Evolutionary conservation across 2,888 invertebrate genomes (phyloP).

Genomic region (Drosophila peninsularis): DNA sequence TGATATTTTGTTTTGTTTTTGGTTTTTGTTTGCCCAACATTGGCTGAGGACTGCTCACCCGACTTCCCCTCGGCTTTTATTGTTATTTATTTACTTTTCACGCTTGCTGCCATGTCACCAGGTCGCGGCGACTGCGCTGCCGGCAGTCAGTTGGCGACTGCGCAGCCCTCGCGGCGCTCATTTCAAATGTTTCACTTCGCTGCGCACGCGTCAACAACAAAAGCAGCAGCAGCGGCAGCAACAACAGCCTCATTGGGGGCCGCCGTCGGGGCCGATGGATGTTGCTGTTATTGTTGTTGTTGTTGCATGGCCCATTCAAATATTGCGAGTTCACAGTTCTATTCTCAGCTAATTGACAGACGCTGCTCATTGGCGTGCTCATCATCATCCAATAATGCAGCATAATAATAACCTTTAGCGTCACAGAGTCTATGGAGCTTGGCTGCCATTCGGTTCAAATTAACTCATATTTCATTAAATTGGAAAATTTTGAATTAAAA

Average conservation of each 20-base stretch:
- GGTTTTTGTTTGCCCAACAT: slow-evolving; percentile 62
- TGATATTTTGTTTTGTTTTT: slow-evolving; percentile 14
- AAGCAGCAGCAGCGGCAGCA: slow-evolving; percentile 21
- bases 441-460: neutral
- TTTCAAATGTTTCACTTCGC: slow-evolving; percentile 76
- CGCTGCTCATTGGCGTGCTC: slow-evolving; percentile 24
- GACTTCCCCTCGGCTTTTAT: slow-evolving; percentile 49
- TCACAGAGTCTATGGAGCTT: neutral
- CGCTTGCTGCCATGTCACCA: slow-evolving; percentile 71
- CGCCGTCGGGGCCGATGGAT: slow-evolving; percentile 47
- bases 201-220: slow-evolving; percentile 75
- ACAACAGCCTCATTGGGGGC: slow-evolving; percentile 29
- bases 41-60: slow-evolving; percentile 30
- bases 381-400: slow-evolving; percentile 24
- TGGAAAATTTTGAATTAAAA: too few species aligned
- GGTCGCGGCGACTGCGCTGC: slow-evolving; percentile 27
- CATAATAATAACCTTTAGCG: slow-evolving; percentile 4
- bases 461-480: neutral
- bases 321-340: slow-evolving; percentile 49
- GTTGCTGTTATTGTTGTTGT: slow-evolving; percentile 10
- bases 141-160: slow-evolving; percentile 19
- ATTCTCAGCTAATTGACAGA: slow-evolving; percentile 66
- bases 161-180: slow-evolving; percentile 30
- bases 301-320: slow-evolving; percentile 52
- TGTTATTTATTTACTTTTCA: slow-evolving; percentile 71